A percentile compares a stretch with the other conserved stretches of the same genome.
These are phyloP conservation scores for Pituophis catenifer DNA, from an alignment of 2,113 vertebrate species.

Conservation along the genomic window DNA sequence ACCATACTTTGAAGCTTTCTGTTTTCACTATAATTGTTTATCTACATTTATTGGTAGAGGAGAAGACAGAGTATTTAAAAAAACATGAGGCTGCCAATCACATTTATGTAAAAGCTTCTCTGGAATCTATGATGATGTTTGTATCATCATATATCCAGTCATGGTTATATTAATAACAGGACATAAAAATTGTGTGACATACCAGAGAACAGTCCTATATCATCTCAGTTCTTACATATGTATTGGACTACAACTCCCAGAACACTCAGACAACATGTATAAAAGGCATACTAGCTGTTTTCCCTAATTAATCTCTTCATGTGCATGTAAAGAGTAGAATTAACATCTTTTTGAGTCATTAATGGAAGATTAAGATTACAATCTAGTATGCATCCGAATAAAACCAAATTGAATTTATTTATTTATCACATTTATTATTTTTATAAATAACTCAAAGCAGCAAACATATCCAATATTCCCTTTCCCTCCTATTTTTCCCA, in stretches of 20 bases:
- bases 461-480: background rate
- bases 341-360: background rate
- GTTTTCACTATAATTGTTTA: background rate
- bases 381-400: background rate
- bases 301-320: background rate
- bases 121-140: background rate
- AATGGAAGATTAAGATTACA: background rate
- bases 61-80: background rate
- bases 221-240: background rate
- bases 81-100: background rate
- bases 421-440: background rate
- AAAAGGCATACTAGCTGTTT: background rate
- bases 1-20: background rate
- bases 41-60: background rate
- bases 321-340: background rate
- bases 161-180: background rate
- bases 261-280: background rate
- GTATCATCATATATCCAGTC: background rate
- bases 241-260: background rate
- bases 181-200: background rate
- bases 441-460: background rate
- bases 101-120: background rate
- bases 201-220: background rate
- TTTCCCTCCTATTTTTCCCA: background rate
- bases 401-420: background rate